Percentiles rank a stretch among this genome's conserved stretches.
phyloP scores from a whole-genome alignment of 1,140 invertebrate genomes.

The Orius insidiosus region DNA sequence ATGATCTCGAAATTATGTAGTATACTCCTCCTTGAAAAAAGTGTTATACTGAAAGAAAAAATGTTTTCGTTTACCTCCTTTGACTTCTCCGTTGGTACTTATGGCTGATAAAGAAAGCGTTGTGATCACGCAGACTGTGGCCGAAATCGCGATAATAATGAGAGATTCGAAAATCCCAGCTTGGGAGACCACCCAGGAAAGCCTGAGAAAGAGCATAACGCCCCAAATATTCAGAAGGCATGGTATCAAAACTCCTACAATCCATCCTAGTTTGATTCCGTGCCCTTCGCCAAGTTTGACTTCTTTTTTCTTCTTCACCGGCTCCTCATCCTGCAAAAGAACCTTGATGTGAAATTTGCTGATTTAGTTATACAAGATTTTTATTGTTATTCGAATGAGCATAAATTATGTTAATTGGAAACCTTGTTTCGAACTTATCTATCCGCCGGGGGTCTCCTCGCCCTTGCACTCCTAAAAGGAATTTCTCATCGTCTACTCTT shows the following conservation, averaged over 20 bases:
- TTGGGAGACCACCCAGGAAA: constrained; percentile 74
- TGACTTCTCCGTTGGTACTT: constrained; percentile 95
- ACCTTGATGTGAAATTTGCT: too few species aligned
- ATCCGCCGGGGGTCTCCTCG: too few species aligned
- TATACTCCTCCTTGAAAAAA: constrained; percentile 70
- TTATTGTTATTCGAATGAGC: too few species aligned
- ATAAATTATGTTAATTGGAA: too few species aligned
- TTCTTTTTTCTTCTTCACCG: too few species aligned
- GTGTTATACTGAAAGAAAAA: not conserved
- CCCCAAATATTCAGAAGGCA: constrained; percentile 76
- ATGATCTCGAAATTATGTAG: constrained; percentile 88
- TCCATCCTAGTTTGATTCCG: constrained; percentile 57
- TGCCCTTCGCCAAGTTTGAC: not conserved
- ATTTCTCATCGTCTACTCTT: too few species aligned
- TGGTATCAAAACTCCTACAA: constrained; percentile 67
- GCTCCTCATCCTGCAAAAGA: too few species aligned
- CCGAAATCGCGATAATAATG: constrained; percentile 76
- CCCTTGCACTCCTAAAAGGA: too few species aligned
- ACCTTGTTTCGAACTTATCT: too few species aligned
- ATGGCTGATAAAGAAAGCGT: constrained; percentile 93
- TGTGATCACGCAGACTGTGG: constrained; percentile 82
- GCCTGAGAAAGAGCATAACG: constrained; percentile 67
- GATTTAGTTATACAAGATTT: too few species aligned
- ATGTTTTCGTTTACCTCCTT: constrained; percentile 65
- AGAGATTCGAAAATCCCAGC: constrained; percentile 54